Conservation (phyloP, 2,113 vertebrate genomes). For the Cinclus cinclus region DNA sequence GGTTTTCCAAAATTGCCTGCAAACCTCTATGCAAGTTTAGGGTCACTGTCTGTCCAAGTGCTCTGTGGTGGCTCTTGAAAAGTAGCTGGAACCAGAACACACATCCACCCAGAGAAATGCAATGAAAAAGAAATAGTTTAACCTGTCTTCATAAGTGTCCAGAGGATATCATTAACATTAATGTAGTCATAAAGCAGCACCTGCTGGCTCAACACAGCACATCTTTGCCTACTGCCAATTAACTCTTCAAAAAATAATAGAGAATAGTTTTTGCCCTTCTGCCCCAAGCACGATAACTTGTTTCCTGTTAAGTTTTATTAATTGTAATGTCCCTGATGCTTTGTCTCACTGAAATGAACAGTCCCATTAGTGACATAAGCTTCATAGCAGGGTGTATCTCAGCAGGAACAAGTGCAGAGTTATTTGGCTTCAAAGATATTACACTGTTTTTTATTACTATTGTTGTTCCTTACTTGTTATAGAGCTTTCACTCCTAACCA, state of each 20-base stretch:
- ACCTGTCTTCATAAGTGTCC: neutral
- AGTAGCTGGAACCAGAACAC: neutral
- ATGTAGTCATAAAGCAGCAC: conserved; percentile 61
- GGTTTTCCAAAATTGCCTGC: neutral
- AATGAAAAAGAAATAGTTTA: neutral
- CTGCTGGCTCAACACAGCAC: conserved; percentile 23
- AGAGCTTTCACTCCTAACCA: neutral
- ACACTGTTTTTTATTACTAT: neutral
- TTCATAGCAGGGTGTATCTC: neutral
- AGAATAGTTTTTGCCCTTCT: neutral
- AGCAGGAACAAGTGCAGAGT: neutral
- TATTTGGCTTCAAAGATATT: neutral
- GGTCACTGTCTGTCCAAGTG: neutral
- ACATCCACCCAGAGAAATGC: neutral
- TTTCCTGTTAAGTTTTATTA: conserved; percentile 57
- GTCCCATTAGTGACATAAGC: neutral
- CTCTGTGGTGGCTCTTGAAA: neutral
- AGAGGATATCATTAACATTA: conserved; percentile 52
- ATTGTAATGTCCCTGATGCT: conserved; percentile 32
- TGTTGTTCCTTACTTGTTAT: neutral
- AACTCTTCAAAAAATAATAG: conserved; percentile 51
- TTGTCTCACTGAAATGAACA: neutral
- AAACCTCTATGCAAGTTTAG: neutral
- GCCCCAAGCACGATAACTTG: conserved; percentile 37
- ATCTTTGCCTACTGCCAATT: conserved; percentile 51